Evolutionary conservation across 2,888 invertebrate species (phyloP).

Genomic region (Philereme vetulata): DNA sequence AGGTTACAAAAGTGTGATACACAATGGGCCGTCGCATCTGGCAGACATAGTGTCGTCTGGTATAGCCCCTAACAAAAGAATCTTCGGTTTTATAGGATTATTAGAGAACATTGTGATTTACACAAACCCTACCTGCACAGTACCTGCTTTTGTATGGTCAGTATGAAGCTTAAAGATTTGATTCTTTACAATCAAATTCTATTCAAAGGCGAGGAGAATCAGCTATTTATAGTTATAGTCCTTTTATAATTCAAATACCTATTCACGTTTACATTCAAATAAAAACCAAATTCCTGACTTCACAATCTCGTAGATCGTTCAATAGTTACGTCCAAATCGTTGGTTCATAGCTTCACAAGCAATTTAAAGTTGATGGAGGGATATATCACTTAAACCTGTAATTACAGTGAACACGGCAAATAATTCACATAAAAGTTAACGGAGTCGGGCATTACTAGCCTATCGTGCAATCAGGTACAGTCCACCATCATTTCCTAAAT

Average conservation of each 20-base stretch:
- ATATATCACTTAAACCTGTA: constrained; percentile 17
- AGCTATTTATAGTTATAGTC: constrained; percentile 17
- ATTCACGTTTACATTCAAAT: constrained; percentile 1
- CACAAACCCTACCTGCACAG: constrained; percentile 54
- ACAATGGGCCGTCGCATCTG: constrained; percentile 68
- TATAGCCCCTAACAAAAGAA: constrained; percentile 52
- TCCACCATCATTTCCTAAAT: constrained; percentile 49
- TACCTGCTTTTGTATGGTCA: constrained; percentile 49
- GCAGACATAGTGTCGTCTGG: constrained; percentile 72
- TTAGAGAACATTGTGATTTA: constrained; percentile 38
- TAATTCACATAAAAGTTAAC: constrained; percentile 44
- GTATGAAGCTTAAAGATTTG: constrained; percentile 25
- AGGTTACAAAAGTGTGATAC: constrained; percentile 43
- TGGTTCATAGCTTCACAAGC: constrained; percentile 1
- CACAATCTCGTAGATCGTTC: neutral
- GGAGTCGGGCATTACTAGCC: constrained; percentile 37
- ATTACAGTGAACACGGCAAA: constrained; percentile 33
- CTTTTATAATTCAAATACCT: constrained; percentile 2
- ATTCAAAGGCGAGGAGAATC: constrained; percentile 30
- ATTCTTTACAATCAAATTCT: constrained; percentile 32
- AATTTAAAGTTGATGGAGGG: constrained; percentile 14
- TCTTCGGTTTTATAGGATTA: constrained; percentile 36
- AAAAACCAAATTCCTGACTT: too few species aligned
- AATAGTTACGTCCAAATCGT: too few species aligned
- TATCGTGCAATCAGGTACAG: constrained; percentile 23